Evolutionary conservation across 2,888 invertebrate genomes (phyloP), one percentile per base, ranked within the genome.

Genomic region (Rosalia funebris): DNA sequence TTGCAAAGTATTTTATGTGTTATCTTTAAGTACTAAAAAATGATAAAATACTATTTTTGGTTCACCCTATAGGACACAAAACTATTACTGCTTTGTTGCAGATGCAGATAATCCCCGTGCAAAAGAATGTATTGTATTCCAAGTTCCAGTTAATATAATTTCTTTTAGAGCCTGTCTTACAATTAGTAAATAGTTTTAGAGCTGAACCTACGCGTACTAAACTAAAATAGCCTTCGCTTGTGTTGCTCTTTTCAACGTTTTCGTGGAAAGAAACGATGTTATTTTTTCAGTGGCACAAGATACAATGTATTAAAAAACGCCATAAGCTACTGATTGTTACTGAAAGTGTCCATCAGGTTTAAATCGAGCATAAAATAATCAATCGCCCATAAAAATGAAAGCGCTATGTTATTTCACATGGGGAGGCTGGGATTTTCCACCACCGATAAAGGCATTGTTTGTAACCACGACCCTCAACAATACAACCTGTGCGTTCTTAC

Each of bases 261-360:
- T 39, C 39, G 12, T 20, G 14, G 39, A 39, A 39, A 25, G 25
- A 50, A 25, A 4, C 44, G 36, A 45, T 46, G 55, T 55, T 55
- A 46, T 55, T 55, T 55, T 54, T 55, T 55, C 55, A 55, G 42
- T 37, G 39, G 50, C 50, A 39, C 50, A 50, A 50, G 55, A 45
- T 15, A 46, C 55, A 55, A 55, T 46, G 55, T 39, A 46, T 34
- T 7, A 60, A 65, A 62, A 66, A 66, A 59, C 44, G 57, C 48
- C 46, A 60, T 57, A 56, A 56, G 65, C 62, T 50, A 39, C 65
- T 53, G 67, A 68, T 71, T 69, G 71, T 71, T 68, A 66, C 59
- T 32, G 69, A 71, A 59, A 59, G 67, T 71, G 74, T 73, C 75
- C 68, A 69, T 74, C 74, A 74, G 70, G 65, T 72, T 73, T 71